Percentiles rank a stretch among this genome's conserved stretches.
Evolutionary conservation across 2,113 vertebrate genomes (phyloP).

Genomic region (Dicentrarchus labrax): DNA sequence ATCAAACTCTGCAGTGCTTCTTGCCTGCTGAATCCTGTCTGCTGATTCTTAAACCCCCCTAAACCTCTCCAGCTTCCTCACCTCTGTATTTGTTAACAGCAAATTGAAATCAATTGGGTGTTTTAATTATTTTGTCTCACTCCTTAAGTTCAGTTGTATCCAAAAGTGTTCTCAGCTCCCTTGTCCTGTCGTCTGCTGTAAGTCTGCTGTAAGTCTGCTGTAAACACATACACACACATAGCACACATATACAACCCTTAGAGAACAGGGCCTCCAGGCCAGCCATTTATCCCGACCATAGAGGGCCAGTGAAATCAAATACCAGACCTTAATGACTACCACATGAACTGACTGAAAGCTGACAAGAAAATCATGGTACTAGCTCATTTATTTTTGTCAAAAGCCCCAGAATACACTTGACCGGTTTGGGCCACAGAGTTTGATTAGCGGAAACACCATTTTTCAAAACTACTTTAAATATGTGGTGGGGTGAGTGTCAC

Average conservation of each 20-base stretch:
- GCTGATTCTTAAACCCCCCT: background rate
- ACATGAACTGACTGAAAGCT: background rate
- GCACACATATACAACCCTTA: background rate
- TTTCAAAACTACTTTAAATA: slow-evolving; percentile 1
- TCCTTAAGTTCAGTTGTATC: background rate
- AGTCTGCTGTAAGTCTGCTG: background rate
- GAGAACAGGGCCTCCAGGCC: background rate
- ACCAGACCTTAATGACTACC: slow-evolving; percentile 7
- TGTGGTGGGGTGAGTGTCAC: background rate
- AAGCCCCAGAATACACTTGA: background rate
- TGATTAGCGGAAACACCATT: background rate
- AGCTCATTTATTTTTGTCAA: slow-evolving; percentile 7
- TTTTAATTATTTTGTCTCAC: slow-evolving; percentile 9
- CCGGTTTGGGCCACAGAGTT: background rate
- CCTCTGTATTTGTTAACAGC: background rate
- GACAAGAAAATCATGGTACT: slow-evolving; percentile 22
- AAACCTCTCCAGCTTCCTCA: background rate
- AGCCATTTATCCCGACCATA: slow-evolving; percentile 3
- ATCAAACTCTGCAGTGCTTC: background rate
- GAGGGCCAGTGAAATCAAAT: slow-evolving; percentile 17
- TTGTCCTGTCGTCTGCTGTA: background rate
- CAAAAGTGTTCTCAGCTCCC: background rate
- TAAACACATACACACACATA: background rate
- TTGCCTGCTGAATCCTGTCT: background rate
- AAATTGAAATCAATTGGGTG: background rate